Evolutionary conservation across 2,888 invertebrate species (phyloP), one percentile per base, ranked within the genome.

Genomic region (Sphaerophoria rueppellii): DNA sequence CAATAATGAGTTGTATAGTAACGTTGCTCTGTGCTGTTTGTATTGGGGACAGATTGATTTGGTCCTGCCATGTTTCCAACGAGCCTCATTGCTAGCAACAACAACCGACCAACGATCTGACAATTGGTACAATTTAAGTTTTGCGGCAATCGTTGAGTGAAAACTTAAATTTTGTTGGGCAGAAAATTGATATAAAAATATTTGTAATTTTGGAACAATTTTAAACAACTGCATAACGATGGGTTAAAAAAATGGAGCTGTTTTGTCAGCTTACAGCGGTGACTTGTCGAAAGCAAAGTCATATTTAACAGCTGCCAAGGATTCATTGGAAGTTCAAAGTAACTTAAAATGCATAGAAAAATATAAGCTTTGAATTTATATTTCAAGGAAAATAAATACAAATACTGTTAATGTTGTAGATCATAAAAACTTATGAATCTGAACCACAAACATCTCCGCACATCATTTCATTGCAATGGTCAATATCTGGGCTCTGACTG

Each of bases 21-120:
- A 99, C 90, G 93, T 99, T 70, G 99, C 96, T 0, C 93, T 99
- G 0, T 99, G 99, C 90, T 99, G 99, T 89, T 95, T 99, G 87
- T 98, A 98, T 90, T 96, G 99, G 12, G 99, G 98, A 89, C 99
- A 99, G 91, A 97, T 97, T 91, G 99, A 99, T 92, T 94, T 99
- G 90, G 97, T 97, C 2, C 92, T 99, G 76, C 96, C 97, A 0
- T 99, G 99, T 91, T 98, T 99, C 90, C 96, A 97, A 90, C 94
- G 98, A 90, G 98, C 98, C 0, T 92, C 99, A 16, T 95, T 94
- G 88, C 93, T 97, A 86, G 96, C 98, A 1, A 94, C 94, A 0
- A 95, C 96, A 89, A 93, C 96, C 46, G 94, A 95, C 82, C 94
- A 94, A 86, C 94, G 95, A 87, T 96, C 98, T 0, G 98, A 98